Percentiles rank a stretch among this genome's conserved stretches.
These are phyloP conservation scores for Lithophane semibrunnea DNA, from an alignment of 2,888 invertebrate species.

Conservation along the genomic window DNA sequence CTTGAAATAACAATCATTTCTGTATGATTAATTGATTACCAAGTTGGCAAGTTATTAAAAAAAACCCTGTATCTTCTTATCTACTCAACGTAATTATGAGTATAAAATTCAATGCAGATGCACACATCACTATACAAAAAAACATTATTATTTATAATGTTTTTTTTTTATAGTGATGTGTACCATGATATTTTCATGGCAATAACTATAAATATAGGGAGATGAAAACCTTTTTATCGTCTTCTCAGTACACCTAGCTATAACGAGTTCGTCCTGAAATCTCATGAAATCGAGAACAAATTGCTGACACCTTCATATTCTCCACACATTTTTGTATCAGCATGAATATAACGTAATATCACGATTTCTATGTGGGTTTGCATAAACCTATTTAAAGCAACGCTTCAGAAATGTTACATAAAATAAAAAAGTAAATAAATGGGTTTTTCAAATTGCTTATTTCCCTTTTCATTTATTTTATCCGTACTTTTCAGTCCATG, in stretches of 20 bases:
- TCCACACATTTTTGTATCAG: conserved; percentile 40
- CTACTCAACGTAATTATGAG: background rate
- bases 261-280: conserved; percentile 41
- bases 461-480: conserved; percentile 33
- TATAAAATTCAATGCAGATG: conserved; percentile 10
- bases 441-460: conserved; percentile 29
- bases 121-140: too few relatives aligned
- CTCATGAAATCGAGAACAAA: conserved; percentile 55
- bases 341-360: conserved; percentile 24
- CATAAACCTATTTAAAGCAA: conserved; percentile 8
- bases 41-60: background rate
- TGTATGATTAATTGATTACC: background rate
- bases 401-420: conserved; percentile 3
- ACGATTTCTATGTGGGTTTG: conserved; percentile 15
- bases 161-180: too few relatives aligned
- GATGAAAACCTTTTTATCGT: conserved; percentile 38
- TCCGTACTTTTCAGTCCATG: conserved; percentile 2
- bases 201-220: conserved; percentile 17
- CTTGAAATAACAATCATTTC: too few relatives aligned
- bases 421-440: conserved; percentile 28
- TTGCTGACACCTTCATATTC: conserved; percentile 39
- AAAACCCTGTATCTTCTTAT: background rate
- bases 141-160: too few relatives aligned
- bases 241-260: conserved; percentile 13
- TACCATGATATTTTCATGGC: too few relatives aligned